These are phyloP conservation scores for Canis aureus DNA, from an alignment of 2,113 vertebrate species.

Conservation along the genomic window DNA sequence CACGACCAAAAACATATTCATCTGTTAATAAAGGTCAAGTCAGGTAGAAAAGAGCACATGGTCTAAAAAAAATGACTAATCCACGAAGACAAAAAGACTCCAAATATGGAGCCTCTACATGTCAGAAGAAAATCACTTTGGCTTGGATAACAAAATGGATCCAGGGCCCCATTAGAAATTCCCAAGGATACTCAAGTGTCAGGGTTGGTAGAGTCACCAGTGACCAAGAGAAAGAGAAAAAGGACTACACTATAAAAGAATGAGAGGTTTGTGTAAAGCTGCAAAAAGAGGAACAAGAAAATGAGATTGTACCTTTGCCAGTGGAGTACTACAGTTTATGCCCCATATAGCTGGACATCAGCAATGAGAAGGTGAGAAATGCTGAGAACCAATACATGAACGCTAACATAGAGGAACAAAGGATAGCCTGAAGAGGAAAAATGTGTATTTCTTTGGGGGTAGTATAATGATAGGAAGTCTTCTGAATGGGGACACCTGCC, in stretches of 20 bases:
- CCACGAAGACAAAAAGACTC: not conserved
- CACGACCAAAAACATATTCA: not conserved
- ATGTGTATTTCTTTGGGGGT: not conserved
- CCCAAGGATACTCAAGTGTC: not conserved
- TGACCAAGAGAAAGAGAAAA: not conserved
- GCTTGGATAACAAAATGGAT: not conserved
- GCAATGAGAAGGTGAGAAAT: not conserved
- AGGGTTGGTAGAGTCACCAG: not conserved
- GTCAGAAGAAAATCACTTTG: conserved; percentile 6
- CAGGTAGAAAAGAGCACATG: not conserved
- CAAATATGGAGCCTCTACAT: not conserved
- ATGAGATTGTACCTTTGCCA: not conserved
- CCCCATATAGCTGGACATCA: not conserved
- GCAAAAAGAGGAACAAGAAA: not conserved
- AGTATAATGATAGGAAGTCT: not conserved
- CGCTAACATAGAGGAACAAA: not conserved
- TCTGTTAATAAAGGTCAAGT: conserved; percentile 22
- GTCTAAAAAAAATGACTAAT: not conserved
- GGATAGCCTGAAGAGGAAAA: not conserved
- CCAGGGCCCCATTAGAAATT: not conserved
- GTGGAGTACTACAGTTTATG: not conserved
- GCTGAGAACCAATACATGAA: not conserved
- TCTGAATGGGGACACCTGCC: not conserved
- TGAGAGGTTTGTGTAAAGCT: not conserved
- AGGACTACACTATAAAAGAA: not conserved